Conservation (phyloP, 2,888 invertebrate species). For the Ferrisia virgata region DNA sequence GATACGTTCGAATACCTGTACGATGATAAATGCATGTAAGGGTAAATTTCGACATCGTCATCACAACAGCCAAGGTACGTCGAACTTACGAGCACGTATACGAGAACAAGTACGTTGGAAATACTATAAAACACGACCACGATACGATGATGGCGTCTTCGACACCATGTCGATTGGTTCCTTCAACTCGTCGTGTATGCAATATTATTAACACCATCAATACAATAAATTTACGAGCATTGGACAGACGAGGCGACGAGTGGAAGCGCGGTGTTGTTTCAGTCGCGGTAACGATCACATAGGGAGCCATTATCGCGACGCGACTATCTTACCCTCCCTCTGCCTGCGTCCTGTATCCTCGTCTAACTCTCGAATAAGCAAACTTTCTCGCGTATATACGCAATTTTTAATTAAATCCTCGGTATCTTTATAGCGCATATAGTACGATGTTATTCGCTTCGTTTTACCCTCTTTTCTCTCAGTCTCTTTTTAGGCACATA, state of each 20-base stretch:
- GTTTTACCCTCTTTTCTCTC: neutral
- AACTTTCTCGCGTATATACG: neutral
- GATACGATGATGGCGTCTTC: neutral
- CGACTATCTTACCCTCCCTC: neutral
- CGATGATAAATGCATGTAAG: constrained; percentile 3
- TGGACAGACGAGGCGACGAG: no score
- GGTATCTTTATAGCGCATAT: neutral
- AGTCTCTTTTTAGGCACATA: no score
- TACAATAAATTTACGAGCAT: neutral
- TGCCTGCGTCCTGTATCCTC: no score
- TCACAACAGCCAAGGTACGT: neutral
- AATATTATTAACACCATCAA: constrained; percentile 18
- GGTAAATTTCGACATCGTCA: neutral
- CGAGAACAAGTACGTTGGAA: no score
- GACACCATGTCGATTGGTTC: neutral
- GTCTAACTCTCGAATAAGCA: neutral
- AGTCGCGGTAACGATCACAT: neutral
- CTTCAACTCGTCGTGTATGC: neutral
- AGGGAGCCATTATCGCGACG: neutral
- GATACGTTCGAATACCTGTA: neutral
- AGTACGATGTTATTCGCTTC: no score
- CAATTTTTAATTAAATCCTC: constrained; percentile 9
- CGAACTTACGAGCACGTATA: neutral
- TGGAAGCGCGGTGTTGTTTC: neutral
- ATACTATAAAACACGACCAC: no score